These are phyloP conservation scores for Drosophila ogumai DNA, from an alignment of 1,140 invertebrate species.

Conservation along the genomic window DNA sequence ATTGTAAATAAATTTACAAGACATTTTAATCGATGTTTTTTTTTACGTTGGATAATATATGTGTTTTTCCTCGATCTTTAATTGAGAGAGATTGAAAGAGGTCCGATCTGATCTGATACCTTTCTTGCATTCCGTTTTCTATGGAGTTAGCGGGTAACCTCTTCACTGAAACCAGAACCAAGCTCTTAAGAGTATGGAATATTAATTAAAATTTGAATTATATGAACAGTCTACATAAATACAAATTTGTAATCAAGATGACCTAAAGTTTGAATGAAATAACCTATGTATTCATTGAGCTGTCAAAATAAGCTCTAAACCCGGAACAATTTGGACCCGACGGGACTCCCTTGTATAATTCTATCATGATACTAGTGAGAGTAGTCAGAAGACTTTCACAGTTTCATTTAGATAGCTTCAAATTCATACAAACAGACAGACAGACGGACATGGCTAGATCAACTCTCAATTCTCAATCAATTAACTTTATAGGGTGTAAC, in stretches of 20 bases:
- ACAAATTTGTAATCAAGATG: neutral
- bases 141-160: neutral
- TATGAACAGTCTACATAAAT: neutral
- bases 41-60: neutral
- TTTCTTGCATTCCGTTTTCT: neutral
- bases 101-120: neutral
- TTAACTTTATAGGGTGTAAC: no score
- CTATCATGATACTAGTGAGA: no score
- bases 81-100: neutral
- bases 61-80: neutral
- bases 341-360: no score
- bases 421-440: no score
- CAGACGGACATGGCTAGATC: neutral
- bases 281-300: no score
- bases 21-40: conserved; percentile 23
- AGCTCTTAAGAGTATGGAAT: neutral
- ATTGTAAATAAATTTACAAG: conserved; percentile 68
- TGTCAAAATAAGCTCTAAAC: no score
- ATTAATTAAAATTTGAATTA: neutral
- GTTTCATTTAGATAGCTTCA: no score
- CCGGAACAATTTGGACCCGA: no score
- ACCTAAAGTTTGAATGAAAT: no score
- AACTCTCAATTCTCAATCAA: no score
- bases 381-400: no score
- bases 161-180: no score